Evolutionary conservation across 2,797 vertebrate species (phyloP), one percentile per base, ranked within the genome.

Genomic region (Sorex maritimensis): DNA sequence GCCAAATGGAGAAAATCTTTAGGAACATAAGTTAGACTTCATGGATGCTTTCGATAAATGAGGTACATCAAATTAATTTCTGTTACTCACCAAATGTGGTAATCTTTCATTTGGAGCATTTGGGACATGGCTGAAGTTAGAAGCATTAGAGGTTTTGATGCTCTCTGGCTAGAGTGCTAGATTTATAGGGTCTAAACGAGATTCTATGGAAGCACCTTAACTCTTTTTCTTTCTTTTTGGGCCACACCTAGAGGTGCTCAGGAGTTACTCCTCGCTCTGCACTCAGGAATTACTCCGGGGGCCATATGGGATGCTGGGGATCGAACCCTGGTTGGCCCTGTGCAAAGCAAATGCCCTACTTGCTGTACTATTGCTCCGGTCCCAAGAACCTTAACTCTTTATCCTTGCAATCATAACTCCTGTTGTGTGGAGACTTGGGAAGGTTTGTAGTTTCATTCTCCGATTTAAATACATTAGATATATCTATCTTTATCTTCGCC

Each of bases 171-270:
- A 28, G 26, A 65, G 5, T 15, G 46, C 6, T 19, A 11, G 24
- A 14, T 68, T 67, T 34, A 46, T 21, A 68, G 38, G 69, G n/a
- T 46, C 24, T 34, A 14, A 81, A 55, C 1, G 65, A 58, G 1
- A 61, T 72, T 74, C 2, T 10, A 0, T 0, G 0, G 55, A 19
- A 84, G 1, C 19, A 58, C 13, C 1, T 58, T 78, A 46, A 0
- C 28, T 87, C 75, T 67, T 38, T 44, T 4, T 55, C 30, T 30
- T 81, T 44, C 12, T 2, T 74, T 2, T 41, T 21, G 26, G 55
- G 55, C 11, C 19, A 41, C 21, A 68, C 41, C 41, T 0, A 44
- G 41, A 5, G 41, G 7, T 7, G 41, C 7, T 44, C 41, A 44
- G 41, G 41, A 5, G 7, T 44, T 44, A 44, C 3, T 44, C 41